A percentile compares a stretch with the other conserved stretches of the same genome.
These are phyloP conservation scores for Linyphia triangularis DNA, from an alignment of 2,888 invertebrate species.

Conservation along the genomic window DNA sequence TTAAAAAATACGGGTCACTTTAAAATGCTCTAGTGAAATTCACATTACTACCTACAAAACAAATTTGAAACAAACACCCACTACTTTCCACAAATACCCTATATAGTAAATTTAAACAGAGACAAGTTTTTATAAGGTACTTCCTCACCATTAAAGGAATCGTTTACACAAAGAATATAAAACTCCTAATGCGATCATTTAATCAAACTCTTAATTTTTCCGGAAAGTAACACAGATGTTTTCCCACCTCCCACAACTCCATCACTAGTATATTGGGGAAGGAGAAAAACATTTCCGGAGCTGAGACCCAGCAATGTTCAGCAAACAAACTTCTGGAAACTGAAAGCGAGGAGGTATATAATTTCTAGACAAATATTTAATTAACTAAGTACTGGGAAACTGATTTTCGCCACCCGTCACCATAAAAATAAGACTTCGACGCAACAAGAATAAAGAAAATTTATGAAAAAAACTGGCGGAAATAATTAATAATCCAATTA, in stretches of 20 bases:
- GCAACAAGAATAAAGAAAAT: not conserved
- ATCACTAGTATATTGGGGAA: not conserved
- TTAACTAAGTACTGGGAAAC: slow-evolving; percentile 11
- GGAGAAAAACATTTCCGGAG: not conserved
- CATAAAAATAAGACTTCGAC: not conserved
- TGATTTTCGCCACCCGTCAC: not conserved
- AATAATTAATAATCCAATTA: slow-evolving; percentile 39
- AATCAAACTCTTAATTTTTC: not conserved
- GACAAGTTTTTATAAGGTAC: too few relatives aligned
- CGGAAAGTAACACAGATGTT: slow-evolving; percentile 19
- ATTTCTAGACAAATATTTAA: slow-evolving; percentile 44
- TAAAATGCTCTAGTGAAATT: too few relatives aligned
- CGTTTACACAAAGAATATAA: not conserved
- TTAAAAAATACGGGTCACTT: too few relatives aligned
- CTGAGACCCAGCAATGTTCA: not conserved
- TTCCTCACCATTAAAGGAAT: too few relatives aligned
- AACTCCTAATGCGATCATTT: not conserved
- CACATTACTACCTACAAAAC: too few relatives aligned
- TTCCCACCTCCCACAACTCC: not conserved
- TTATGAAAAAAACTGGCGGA: slow-evolving; percentile 1
- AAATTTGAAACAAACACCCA: too few relatives aligned
- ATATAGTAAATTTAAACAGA: too few relatives aligned
- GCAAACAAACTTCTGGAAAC: not conserved
- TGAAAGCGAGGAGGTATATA: not conserved
- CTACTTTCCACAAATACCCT: too few relatives aligned